These are phyloP conservation scores for Orchestes rusci DNA, from an alignment of 2,888 invertebrate species.

Conservation along the genomic window DNA sequence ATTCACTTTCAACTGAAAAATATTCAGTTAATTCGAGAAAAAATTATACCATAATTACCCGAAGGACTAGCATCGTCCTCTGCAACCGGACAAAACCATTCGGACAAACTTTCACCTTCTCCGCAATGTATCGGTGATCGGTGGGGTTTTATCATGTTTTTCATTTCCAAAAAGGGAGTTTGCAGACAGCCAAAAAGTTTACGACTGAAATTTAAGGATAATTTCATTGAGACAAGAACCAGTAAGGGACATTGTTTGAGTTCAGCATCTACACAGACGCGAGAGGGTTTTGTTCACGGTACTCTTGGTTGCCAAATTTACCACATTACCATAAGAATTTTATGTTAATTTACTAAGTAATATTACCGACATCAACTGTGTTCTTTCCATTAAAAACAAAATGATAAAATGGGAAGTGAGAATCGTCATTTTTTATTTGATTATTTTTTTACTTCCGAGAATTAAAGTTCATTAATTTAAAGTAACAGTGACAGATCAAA, in stretches of 20 bases:
- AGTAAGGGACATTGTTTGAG: neutral
- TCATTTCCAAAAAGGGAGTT: constrained; percentile 50
- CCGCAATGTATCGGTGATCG: constrained; percentile 39
- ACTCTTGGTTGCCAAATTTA: no score
- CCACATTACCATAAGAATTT: no score
- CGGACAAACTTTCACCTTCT: constrained; percentile 42
- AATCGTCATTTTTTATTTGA: no score
- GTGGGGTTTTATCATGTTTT: constrained; percentile 50
- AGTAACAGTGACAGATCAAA: no score
- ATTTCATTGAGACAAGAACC: neutral
- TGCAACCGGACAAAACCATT: constrained; percentile 43
- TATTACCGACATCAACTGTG: no score
- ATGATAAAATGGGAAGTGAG: no score
- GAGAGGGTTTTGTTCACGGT: no score
- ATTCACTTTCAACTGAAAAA: constrained; percentile 37
- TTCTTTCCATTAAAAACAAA: no score
- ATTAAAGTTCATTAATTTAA: no score
- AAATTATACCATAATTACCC: neutral
- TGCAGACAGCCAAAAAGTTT: constrained; percentile 55
- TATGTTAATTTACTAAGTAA: no score
- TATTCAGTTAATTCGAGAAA: no score
- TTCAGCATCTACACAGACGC: neutral
- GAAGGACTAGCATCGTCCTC: constrained; percentile 18
- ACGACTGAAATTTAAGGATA: constrained; percentile 40
- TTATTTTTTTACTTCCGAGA: no score